phyloP scores from a whole-genome alignment of 2,888 invertebrate species.

The Oxycera nigricornis region DNA sequence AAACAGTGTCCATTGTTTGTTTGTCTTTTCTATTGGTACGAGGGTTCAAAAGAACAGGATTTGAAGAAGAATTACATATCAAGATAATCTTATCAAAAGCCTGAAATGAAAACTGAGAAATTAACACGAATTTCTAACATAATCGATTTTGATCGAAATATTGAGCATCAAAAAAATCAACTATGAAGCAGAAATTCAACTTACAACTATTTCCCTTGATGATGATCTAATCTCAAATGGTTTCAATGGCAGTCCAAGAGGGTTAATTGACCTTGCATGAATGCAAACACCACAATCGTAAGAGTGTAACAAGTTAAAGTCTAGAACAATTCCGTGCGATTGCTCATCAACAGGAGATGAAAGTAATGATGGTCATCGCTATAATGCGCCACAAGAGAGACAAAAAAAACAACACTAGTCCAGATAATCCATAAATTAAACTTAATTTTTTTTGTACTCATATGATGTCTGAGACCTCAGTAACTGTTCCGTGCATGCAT shows the following conservation, averaged over 20 bases:
- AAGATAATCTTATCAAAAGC: no score
- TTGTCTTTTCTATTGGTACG: no score
- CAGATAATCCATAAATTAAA: constrained; percentile 39
- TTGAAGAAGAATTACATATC: no score
- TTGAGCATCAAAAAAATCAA: no score
- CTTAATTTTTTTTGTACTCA: constrained; percentile 15
- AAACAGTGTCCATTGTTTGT: no score
- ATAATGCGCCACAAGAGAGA: background rate
- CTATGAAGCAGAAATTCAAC: no score
- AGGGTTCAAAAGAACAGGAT: no score
- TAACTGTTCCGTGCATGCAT: constrained; percentile 25
- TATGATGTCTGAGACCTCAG: background rate
- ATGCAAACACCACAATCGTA: constrained; percentile 12
- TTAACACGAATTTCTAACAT: no score
- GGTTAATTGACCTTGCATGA: constrained; percentile 22
- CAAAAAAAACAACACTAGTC: background rate
- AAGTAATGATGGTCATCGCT: constrained; percentile 27
- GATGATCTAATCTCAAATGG: background rate
- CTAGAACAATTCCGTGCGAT: constrained; percentile 25
- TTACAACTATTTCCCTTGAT: background rate
- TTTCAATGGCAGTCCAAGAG: no score
- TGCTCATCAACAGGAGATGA: background rate
- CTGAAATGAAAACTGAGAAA: no score
- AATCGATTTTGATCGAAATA: no score
- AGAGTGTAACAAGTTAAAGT: constrained; percentile 34